Evolutionary conservation across 2,797 vertebrate species (phyloP).

Genomic region (Pseudotriccus pelzelni): DNA sequence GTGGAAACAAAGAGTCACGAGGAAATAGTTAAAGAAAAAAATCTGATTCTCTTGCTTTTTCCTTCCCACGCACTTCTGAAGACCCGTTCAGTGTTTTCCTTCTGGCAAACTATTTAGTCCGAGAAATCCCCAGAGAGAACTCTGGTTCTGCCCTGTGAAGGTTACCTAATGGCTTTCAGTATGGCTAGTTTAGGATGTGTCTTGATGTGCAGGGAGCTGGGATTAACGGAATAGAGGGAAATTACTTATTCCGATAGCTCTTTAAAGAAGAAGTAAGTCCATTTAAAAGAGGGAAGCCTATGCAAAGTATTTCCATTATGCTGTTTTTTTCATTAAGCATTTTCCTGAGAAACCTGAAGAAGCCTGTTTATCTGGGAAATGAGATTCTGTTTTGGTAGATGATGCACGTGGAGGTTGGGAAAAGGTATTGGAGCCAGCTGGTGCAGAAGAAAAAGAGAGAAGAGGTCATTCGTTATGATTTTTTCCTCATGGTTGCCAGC

Average conservation of each 20-base stretch:
- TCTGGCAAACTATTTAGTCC: neutral
- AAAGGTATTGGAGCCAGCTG: neutral
- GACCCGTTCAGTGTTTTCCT: neutral
- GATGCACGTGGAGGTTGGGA: neutral
- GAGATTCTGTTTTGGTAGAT: neutral
- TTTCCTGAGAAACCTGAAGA: neutral
- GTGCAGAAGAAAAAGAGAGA: neutral
- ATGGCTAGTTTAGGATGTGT: neutral
- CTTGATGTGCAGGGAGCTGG: neutral
- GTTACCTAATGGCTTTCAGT: neutral
- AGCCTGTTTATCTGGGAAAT: constrained; percentile 14
- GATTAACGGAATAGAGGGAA: neutral
- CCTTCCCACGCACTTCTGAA: neutral
- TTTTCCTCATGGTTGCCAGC: constrained; percentile 14
- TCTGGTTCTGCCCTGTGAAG: neutral
- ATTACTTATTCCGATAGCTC: neutral
- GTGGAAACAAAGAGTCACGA: neutral
- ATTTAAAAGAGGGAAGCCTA: neutral
- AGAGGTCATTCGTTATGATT: constrained; percentile 2
- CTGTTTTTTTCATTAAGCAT: neutral
- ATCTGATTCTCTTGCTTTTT: neutral
- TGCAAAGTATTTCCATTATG: neutral
- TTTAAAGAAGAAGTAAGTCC: neutral
- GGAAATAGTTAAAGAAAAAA: neutral
- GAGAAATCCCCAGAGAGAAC: neutral